Evolutionary conservation across 2,113 vertebrate genomes (phyloP).

Genomic region (Tricholaema leucomelas): DNA sequence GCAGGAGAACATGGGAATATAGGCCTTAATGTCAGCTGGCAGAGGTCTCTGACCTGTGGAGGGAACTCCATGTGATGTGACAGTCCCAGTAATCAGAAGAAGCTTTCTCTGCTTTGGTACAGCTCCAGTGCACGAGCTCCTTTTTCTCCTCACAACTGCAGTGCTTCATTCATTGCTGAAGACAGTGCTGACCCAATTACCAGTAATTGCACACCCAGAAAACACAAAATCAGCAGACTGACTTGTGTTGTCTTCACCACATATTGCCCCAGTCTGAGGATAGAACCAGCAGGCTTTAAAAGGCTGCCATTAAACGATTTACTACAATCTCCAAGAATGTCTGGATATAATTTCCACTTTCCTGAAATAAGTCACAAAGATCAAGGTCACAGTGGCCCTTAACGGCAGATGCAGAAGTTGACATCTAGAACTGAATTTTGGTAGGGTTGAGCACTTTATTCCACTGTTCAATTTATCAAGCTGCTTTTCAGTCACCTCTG

Average conservation of each 20-base stretch:
- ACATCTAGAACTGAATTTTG: neutral
- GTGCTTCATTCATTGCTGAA: neutral
- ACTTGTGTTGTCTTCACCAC: neutral
- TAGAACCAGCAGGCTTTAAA: neutral
- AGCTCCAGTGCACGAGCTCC: neutral
- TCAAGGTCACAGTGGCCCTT: neutral
- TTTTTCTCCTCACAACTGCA: neutral
- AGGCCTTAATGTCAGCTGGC: neutral
- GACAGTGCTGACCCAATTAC: neutral
- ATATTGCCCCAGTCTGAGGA: neutral
- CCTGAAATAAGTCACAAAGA: neutral
- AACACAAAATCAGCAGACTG: neutral
- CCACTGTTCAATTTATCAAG: neutral
- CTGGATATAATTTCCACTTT: neutral
- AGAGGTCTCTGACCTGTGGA: constrained; percentile 24
- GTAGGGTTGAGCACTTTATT: neutral
- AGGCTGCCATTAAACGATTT: neutral
- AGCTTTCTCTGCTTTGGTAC: neutral
- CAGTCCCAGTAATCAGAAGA: constrained; percentile 8
- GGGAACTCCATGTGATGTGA: neutral
- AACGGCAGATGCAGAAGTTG: neutral
- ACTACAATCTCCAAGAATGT: neutral
- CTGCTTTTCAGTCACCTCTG: neutral
- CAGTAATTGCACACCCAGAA: neutral
- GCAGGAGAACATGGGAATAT: neutral